Conservation (phyloP, 1,140 invertebrate genomes). For the Halictus rubicundus region DNA sequence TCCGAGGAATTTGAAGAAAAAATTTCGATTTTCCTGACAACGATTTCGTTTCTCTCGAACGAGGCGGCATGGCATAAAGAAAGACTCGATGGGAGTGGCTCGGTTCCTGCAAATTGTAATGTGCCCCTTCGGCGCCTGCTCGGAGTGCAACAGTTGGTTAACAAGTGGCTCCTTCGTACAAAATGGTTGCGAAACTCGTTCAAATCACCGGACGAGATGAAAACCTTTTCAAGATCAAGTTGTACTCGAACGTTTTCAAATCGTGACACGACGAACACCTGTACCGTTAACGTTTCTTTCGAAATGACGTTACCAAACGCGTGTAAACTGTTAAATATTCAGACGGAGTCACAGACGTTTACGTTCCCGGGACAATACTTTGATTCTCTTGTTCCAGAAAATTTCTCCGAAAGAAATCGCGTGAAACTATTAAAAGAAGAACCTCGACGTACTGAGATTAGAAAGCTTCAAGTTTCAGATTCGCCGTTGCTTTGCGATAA, state of each 20-base stretch:
- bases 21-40: background rate
- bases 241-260: background rate
- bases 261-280: constrained; percentile 1
- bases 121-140: constrained; percentile 57
- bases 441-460: background rate
- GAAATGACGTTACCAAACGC: background rate
- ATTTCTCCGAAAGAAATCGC: background rate
- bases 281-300: background rate
- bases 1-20: background rate
- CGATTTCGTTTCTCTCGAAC: background rate
- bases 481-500: background rate
- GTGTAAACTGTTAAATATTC: background rate
- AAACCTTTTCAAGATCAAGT: constrained; percentile 10
- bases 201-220: constrained; percentile 51
- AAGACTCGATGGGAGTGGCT: constrained; percentile 7
- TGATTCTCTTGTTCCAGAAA: background rate
- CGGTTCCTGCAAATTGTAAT: constrained; percentile 58
- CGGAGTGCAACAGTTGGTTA: constrained; percentile 74
- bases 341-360: background rate
- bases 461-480: background rate
- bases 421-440: background rate
- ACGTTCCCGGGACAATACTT: background rate
- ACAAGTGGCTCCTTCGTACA: constrained; percentile 73
- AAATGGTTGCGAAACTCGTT: constrained; percentile 54
- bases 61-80: background rate